Base-by-base conservation (phyloP, 1,140 invertebrate genomes). In the Chionoecetes opilio region DNA sequence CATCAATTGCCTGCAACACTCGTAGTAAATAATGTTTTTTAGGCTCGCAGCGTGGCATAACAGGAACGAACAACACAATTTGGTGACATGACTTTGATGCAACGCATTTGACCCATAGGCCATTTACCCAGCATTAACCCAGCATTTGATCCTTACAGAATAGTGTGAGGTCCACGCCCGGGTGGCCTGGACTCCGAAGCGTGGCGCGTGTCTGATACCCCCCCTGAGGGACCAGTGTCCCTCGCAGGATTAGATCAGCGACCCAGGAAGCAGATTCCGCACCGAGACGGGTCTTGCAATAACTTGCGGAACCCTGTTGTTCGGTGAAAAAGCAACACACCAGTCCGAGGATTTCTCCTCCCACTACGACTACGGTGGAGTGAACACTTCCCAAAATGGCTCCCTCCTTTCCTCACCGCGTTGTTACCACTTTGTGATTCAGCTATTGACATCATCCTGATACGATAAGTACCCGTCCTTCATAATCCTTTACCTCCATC, bases 221-320 rank as follows among this genome's bases (percentile, higher is more conserved):
- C n/a, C 32, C 8, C 38, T 94, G 35, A 0, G 37, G 17, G 82
- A 91, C 38, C 35, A 32, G 41, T 96, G 96, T 89, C 90, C 94
- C 5, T 26, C 11, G n/a, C 34, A 31, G n/a, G 29, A 92, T 95
- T 2, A 82, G 9, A 0, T 95, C 75, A 9, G 63, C 1, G 31
- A 82, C 35, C 34, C 86, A 3, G 85, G 41, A 3, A 32, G 26
- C 38, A 93, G 53, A 86, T 99, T 99, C 96, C 97, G 98, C 21
- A 98, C 98, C 0, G 97, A 98, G 98, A 99, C 96, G 99, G 99
- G 0, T 98, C 98, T 0, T 99, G 99, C 96, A 99, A 99, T 96
- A 99, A 99, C 97, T 96, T 98, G 3, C 96, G 97, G 34, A 98
- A 98, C 96, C 98, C 98, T 0, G 97, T 97, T n/a, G 0, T 98